Conservation (phyloP, 2,888 invertebrate species). For the Drosophila parthenogenetica region DNA sequence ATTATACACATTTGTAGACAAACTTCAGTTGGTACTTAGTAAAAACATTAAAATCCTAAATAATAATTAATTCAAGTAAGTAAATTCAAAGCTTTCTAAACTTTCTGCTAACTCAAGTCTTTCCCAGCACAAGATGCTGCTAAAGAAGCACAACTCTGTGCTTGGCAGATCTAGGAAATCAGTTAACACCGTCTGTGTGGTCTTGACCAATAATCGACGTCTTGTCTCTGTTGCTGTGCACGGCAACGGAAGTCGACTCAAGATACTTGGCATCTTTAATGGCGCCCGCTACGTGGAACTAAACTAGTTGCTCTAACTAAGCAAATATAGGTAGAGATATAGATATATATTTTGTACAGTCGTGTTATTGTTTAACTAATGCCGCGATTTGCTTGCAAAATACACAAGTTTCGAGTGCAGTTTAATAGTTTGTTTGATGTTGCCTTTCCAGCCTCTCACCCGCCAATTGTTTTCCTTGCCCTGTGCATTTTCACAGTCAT, state of each 20-base stretch:
- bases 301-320: neutral
- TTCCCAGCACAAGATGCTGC: too few species aligned
- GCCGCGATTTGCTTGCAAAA: slow-evolving; percentile 6
- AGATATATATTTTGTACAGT: neutral
- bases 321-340: neutral
- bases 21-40: too few species aligned
- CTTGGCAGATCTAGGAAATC: too few species aligned
- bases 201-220: too few species aligned
- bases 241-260: neutral
- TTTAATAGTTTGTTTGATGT: slow-evolving; percentile 8
- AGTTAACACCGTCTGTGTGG: too few species aligned
- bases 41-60: too few species aligned
- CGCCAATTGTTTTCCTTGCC: neutral
- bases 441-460: slow-evolving; percentile 2
- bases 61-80: too few species aligned
- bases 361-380: neutral
- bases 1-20: too few species aligned
- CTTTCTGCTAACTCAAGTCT: too few species aligned
- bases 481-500: slow-evolving; percentile 74
- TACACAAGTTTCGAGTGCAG: slow-evolving; percentile 3
- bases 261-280: neutral
- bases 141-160: too few species aligned
- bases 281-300: neutral
- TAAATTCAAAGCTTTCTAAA: too few species aligned
- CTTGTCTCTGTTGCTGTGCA: too few species aligned